A percentile compares a stretch with the other conserved stretches of the same genome.
These are phyloP conservation scores for Pachycephala philippinensis DNA, from an alignment of 2,113 vertebrate genomes.

Conservation along the genomic window DNA sequence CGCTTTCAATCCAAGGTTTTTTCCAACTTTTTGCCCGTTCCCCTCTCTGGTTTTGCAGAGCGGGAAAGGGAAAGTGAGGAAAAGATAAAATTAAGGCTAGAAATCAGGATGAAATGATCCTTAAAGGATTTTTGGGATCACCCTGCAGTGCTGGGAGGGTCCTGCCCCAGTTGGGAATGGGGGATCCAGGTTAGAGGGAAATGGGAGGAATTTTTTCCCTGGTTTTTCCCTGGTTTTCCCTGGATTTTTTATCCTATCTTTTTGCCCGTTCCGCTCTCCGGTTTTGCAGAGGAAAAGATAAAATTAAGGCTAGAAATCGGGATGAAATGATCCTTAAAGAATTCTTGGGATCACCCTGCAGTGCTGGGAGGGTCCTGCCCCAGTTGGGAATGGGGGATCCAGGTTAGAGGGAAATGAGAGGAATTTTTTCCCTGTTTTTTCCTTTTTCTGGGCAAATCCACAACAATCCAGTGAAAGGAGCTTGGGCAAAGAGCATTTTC, in stretches of 20 bases:
- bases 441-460: neutral
- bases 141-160: neutral
- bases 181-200: neutral
- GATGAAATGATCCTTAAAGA: neutral
- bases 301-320: neutral
- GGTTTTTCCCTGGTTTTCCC: too few relatives aligned
- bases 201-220: neutral
- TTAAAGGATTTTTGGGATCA: neutral
- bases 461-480: neutral
- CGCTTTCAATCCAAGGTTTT: too few relatives aligned
- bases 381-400: too few relatives aligned
- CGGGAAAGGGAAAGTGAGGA: too few relatives aligned
- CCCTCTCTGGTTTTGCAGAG: neutral
- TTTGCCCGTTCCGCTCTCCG: neutral
- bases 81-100: rapidly evolving
- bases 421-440: rapidly evolving
- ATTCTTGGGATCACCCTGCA: neutral
- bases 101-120: neutral
- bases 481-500: neutral
- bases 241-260: too few relatives aligned
- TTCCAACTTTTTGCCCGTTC: too few relatives aligned
- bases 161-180: too few relatives aligned
- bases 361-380: neutral
- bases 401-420: neutral
- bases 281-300: neutral